Evolutionary conservation across 2,888 invertebrate genomes (phyloP).

Genomic region (Magallana nippona): DNA sequence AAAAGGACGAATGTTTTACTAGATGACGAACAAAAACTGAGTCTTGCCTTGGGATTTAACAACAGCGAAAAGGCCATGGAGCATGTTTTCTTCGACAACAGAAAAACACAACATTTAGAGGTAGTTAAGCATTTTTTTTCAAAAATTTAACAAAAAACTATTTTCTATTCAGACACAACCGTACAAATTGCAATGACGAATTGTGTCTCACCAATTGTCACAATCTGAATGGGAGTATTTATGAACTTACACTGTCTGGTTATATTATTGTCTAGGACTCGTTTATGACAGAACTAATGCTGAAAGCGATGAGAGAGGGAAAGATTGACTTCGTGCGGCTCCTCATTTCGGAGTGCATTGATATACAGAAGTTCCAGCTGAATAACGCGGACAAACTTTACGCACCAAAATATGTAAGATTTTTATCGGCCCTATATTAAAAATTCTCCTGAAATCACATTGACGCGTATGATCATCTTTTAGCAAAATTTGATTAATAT

Average conservation of each 20-base stretch:
- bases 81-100: conserved; percentile 26
- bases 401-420: conserved; percentile 18
- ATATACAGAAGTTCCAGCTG: not conserved
- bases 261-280: not conserved
- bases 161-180: not conserved
- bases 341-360: conserved; percentile 24
- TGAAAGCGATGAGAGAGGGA: conserved; percentile 18
- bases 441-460: too few relatives aligned
- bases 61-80: conserved; percentile 26
- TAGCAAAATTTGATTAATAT: too few relatives aligned
- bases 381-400: conserved; percentile 19
- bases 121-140: not conserved
- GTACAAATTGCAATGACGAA: too few relatives aligned
- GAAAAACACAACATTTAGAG: conserved; percentile 2
- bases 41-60: conserved; percentile 25
- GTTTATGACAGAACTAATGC: not conserved
- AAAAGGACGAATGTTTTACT: too few relatives aligned
- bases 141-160: not conserved
- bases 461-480: too few relatives aligned
- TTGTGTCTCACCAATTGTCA: too few relatives aligned
- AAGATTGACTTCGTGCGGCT: conserved; percentile 32
- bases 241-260: not conserved
- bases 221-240: too few relatives aligned
- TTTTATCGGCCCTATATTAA: not conserved
- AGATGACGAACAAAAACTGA: conserved; percentile 27